Percentiles rank a stretch among this genome's conserved stretches.
phyloP scores from a whole-genome alignment of 23 tunicate species.

The Trididemnum clinides region DNA sequence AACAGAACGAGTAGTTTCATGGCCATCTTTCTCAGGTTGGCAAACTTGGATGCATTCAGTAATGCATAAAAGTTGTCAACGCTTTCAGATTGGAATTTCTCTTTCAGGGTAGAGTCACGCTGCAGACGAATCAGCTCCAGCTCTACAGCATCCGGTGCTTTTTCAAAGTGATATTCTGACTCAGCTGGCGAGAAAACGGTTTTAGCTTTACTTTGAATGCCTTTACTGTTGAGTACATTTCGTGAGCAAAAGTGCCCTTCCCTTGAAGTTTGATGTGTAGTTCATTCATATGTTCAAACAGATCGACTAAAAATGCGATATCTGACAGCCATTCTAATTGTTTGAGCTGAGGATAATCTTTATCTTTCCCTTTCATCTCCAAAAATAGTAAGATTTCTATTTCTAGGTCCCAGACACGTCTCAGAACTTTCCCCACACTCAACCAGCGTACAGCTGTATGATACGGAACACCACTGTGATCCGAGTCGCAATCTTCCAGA shows the following conservation, averaged over 20 bases:
- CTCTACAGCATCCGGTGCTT: conserved; percentile 70
- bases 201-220: conserved; percentile 83
- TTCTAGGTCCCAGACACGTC: not conserved
- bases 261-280: conserved; percentile 72
- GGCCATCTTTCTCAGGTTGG: conserved; percentile 84
- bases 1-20: conserved; percentile 86
- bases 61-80: conserved; percentile 71
- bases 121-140: conserved; percentile 66
- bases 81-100: conserved; percentile 67
- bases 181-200: conserved; percentile 81
- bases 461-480: too few relatives aligned
- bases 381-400: conserved; percentile 16
- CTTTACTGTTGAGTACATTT: conserved; percentile 74
- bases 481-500: conserved; percentile 73
- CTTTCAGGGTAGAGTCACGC: conserved; percentile 61
- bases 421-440: too few relatives aligned
- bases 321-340: conserved; percentile 61
- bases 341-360: conserved; percentile 52
- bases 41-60: conserved; percentile 74
- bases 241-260: conserved; percentile 89
- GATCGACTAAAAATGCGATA: conserved; percentile 67
- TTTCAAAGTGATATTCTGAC: conserved; percentile 70
- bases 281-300: conserved; percentile 77
- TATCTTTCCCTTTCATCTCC: conserved; percentile 32
- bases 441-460: too few relatives aligned